These are phyloP conservation scores for Diplosoma virens DNA, from an alignment of 23 tunicate species.

Conservation along the genomic window DNA sequence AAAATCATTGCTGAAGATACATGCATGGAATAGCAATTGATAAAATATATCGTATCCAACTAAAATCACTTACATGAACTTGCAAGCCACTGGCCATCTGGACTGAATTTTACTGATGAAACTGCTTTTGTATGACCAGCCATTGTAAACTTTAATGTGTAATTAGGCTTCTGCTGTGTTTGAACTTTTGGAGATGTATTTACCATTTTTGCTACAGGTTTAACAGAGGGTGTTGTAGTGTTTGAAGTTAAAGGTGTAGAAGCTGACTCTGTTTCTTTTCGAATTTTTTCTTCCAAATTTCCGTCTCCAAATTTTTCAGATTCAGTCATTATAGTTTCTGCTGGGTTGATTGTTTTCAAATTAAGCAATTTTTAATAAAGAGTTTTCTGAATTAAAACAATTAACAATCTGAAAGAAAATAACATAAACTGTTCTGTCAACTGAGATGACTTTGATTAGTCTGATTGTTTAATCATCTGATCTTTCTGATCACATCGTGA, in stretches of 20 bases:
- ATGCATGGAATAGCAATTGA: too few relatives aligned
- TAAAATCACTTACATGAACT: conserved; percentile 88
- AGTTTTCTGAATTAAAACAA: too few relatives aligned
- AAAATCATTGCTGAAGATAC: too few relatives aligned
- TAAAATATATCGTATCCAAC: too few relatives aligned
- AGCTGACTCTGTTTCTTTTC: conserved; percentile 8
- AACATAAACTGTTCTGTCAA: too few relatives aligned
- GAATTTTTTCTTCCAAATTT: not conserved
- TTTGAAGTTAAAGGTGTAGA: not conserved
- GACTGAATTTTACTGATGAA: conserved; percentile 91
- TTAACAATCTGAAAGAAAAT: too few relatives aligned
- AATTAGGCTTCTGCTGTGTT: conserved; percentile 80
- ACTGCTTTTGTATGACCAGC: conserved; percentile 98
- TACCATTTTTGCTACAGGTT: not conserved
- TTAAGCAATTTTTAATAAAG: too few relatives aligned
- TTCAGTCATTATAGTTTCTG: conserved; percentile 10
- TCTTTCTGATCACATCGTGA: too few relatives aligned
- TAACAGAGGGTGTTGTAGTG: not conserved
- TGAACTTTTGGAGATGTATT: not conserved
- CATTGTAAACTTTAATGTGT: conserved; percentile 74
- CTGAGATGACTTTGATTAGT: too few relatives aligned
- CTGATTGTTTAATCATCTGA: too few relatives aligned
- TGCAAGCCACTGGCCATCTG: conserved; percentile 97
- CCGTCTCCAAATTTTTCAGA: not conserved
- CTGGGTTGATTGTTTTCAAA: too few relatives aligned